Evolutionary conservation across 2,888 invertebrate species (phyloP).

Genomic region (Chymomyza caudatula): DNA sequence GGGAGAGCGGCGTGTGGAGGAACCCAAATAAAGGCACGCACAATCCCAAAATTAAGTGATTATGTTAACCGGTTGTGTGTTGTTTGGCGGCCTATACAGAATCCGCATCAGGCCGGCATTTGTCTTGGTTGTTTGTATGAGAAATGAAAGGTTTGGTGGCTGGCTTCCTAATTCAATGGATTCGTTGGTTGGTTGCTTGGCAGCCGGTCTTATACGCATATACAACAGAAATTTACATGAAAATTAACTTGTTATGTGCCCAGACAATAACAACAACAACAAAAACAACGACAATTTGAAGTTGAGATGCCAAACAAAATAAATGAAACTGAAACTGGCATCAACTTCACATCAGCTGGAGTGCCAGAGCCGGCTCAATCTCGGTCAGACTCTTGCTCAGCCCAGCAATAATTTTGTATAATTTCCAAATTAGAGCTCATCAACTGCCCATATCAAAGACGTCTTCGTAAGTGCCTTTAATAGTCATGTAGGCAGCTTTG

Average conservation of each 20-base stretch:
- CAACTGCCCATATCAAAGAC: slow-evolving; percentile 55
- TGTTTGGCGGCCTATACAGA: slow-evolving; percentile 19
- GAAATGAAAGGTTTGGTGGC: not conserved
- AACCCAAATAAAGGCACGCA: slow-evolving; percentile 15
- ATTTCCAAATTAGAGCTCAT: slow-evolving; percentile 70
- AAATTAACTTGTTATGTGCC: slow-evolving; percentile 68
- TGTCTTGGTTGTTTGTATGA: not conserved
- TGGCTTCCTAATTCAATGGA: not conserved
- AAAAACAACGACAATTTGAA: slow-evolving; percentile 38
- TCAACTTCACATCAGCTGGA: slow-evolving; percentile 26
- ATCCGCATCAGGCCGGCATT: not conserved
- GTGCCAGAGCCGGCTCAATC: slow-evolving; percentile 5
- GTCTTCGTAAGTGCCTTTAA: slow-evolving; percentile 1
- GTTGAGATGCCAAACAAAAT: not conserved
- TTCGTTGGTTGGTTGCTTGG: not conserved
- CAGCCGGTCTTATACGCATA: not conserved
- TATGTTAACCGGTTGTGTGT: slow-evolving; percentile 68
- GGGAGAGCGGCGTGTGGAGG: not conserved
- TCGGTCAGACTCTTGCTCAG: not conserved
- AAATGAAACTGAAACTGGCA: slow-evolving; percentile 11
- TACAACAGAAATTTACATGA: slow-evolving; percentile 63
- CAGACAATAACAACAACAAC: slow-evolving; percentile 12
- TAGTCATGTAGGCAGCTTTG: not conserved
- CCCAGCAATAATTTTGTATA: slow-evolving; percentile 62
- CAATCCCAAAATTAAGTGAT: slow-evolving; percentile 71